Evolutionary conservation across 2,888 invertebrate species (phyloP).

Genomic region (Phortica magna): DNA sequence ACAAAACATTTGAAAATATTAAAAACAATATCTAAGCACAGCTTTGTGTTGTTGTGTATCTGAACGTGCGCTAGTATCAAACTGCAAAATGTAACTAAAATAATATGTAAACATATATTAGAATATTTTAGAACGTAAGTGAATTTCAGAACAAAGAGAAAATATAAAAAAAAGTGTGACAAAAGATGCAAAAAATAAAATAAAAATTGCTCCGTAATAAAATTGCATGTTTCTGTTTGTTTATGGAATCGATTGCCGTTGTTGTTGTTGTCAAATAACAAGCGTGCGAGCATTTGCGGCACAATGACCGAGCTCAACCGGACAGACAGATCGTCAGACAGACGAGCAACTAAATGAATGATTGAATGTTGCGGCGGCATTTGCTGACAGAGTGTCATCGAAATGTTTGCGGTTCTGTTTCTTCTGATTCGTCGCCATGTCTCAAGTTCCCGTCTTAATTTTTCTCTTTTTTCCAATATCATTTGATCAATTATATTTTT

Average conservation of each 20-base stretch:
- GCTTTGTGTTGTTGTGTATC: conserved; percentile 21
- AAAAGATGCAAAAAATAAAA: not conserved
- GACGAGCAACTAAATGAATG: conserved; percentile 17
- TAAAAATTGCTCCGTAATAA: not conserved
- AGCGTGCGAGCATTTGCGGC: not conserved
- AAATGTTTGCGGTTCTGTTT: not conserved
- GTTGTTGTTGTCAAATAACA: not conserved
- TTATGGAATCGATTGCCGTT: conserved; percentile 14
- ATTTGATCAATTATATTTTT: conserved; percentile 9
- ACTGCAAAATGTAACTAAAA: conserved; percentile 44
- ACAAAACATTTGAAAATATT: not conserved
- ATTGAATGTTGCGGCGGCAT: conserved; percentile 5
- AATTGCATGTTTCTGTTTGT: conserved; percentile 20
- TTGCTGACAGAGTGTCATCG: conserved; percentile 5
- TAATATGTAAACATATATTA: not conserved
- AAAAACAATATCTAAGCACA: not conserved
- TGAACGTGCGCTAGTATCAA: conserved; percentile 40
- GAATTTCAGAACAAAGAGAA: conserved; percentile 6
- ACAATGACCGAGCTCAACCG: not conserved
- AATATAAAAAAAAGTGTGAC: not conserved
- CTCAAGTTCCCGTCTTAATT: not conserved
- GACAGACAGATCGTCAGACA: not conserved
- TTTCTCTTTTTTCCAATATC: not conserved
- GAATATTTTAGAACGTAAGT: not conserved
- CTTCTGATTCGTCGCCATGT: not conserved